A percentile compares a stretch with the other conserved stretches of the same genome.
phyloP scores from a whole-genome alignment of 1,140 invertebrate species.

The Leptopilina boulardi region DNA sequence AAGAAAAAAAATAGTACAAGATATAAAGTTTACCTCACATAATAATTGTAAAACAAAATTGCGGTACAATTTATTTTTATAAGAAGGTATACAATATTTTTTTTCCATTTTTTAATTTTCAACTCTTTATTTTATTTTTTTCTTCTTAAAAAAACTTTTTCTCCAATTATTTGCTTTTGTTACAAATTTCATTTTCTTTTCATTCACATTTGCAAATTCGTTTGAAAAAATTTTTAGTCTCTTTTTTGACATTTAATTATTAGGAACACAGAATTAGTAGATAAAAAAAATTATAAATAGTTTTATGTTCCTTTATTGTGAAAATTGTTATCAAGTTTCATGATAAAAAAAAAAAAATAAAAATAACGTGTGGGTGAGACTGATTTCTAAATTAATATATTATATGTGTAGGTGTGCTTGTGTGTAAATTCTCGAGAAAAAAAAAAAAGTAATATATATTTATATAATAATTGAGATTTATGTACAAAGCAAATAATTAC shows the following conservation, averaged over 20 bases:
- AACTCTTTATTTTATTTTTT: neutral
- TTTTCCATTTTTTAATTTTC: neutral
- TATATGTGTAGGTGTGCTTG: neutral
- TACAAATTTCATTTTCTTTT: neutral
- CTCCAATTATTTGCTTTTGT: no score
- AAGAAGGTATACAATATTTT: neutral
- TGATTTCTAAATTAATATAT: slow-evolving; percentile 4
- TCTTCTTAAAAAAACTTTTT: no score
- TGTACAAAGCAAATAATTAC: neutral
- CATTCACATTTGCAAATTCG: neutral
- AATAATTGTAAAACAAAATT: slow-evolving; percentile 3
- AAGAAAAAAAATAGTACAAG: slow-evolving; percentile 65
- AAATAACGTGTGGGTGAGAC: neutral
- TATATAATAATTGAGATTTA: neutral
- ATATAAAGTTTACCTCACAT: slow-evolving; percentile 66
- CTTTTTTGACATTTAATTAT: neutral
- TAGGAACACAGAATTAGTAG: neutral
- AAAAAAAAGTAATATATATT: no score
- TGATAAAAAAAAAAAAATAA: slow-evolving; percentile 15
- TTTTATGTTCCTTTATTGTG: neutral
- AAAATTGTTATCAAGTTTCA: slow-evolving; percentile 8
- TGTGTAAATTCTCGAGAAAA: neutral
- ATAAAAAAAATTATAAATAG: slow-evolving; percentile 5
- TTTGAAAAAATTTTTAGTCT: neutral
- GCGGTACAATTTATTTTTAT: neutral